Conservation (phyloP, 2,113 vertebrate genomes). For the Agapornis roseicollis region DNA sequence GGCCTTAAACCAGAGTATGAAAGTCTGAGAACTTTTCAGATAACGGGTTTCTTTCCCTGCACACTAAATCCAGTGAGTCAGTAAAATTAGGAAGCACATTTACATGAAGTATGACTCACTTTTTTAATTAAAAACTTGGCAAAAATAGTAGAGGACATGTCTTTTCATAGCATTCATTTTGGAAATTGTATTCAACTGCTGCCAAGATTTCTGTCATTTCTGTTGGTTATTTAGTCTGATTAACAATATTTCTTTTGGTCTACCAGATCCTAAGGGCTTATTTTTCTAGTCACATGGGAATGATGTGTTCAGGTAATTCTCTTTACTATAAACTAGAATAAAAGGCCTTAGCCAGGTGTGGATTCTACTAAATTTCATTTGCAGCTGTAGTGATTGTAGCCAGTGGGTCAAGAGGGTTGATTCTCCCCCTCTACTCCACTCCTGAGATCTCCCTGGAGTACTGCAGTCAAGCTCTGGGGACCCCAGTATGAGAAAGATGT, state of each 20-base stretch:
- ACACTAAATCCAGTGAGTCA: not conserved
- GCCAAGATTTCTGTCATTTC: conserved; percentile 22
- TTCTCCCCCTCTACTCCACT: not conserved
- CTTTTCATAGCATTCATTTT: conserved; percentile 43
- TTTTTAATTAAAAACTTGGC: conserved; percentile 58
- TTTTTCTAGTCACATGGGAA: not conserved
- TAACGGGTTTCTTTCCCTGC: not conserved
- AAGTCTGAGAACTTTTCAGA: not conserved
- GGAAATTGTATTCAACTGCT: conserved; percentile 10
- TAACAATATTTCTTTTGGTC: not conserved
- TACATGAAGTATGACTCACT: conserved; percentile 44
- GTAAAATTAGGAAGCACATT: conserved; percentile 20
- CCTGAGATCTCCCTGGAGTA: not conserved
- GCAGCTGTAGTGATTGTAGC: not conserved
- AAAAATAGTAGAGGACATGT: conserved; percentile 9
- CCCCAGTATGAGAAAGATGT: not conserved
- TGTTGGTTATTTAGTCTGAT: not conserved
- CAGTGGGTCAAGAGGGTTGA: not conserved
- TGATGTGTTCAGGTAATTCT: not conserved
- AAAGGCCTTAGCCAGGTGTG: not conserved
- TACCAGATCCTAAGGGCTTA: not conserved
- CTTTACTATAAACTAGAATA: not conserved
- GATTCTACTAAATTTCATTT: not conserved
- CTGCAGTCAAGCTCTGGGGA: not conserved
- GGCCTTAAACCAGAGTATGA: not conserved